A percentile compares a stretch with the other conserved stretches of the same genome.
Conservation (phyloP, 2,113 vertebrate genomes). For the Aepyceros melampus region DNA sequence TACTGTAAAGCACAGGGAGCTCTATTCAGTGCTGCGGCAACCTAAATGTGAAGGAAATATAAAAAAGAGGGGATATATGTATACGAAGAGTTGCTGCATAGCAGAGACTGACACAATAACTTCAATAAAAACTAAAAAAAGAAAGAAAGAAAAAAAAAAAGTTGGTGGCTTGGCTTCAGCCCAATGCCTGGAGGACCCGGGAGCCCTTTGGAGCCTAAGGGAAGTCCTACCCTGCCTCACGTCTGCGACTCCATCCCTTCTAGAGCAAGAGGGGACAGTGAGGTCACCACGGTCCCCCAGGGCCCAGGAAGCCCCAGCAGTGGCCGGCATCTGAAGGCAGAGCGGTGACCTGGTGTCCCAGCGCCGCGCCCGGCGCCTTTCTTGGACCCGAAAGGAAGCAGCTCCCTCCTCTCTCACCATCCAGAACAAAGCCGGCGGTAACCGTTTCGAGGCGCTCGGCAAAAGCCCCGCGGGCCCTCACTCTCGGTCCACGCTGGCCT, state of each 20-base stretch:
- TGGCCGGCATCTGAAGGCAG: not conserved
- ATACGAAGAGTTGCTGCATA: not conserved
- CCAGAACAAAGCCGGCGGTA: not conserved
- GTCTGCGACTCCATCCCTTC: not conserved
- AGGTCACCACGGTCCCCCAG: not conserved
- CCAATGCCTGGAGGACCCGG: not conserved
- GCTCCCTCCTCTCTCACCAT: not conserved
- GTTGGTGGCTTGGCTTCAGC: not conserved
- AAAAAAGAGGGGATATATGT: not conserved
- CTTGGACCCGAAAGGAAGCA: not conserved
- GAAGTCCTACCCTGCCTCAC: not conserved
- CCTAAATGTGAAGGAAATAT: not conserved
- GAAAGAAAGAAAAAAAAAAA: not conserved
- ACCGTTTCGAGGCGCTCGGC: not conserved
- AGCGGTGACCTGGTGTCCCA: not conserved
- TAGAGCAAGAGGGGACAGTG: not conserved
- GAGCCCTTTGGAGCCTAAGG: not conserved
- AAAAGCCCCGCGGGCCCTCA: not conserved
- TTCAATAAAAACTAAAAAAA: not conserved
- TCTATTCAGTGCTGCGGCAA: not conserved
- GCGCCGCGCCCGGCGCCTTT: not conserved
- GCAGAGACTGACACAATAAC: not conserved
- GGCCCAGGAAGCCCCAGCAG: not conserved
- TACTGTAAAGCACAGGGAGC: not conserved
- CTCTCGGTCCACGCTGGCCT: fast-evolving